Conservation (phyloP, 1,140 invertebrate genomes). For the Papilio dardanus region DNA sequence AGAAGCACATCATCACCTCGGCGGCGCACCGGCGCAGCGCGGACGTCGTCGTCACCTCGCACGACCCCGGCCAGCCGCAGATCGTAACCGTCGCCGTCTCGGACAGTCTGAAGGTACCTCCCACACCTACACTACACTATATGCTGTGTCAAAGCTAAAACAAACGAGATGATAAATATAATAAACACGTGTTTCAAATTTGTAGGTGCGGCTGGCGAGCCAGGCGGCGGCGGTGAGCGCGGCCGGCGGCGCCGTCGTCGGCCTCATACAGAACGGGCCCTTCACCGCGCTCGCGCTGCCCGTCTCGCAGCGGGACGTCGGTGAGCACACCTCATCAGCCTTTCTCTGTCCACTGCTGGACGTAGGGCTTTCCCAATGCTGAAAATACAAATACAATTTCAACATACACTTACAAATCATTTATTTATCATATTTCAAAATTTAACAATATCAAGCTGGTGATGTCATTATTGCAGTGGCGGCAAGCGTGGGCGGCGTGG, state of each 20-base stretch:
- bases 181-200: not conserved
- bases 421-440: too few relatives aligned
- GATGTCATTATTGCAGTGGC: conserved; percentile 41
- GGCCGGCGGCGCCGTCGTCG: conserved; percentile 52
- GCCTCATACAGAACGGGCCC: conserved; percentile 69
- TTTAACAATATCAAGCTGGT: too few relatives aligned
- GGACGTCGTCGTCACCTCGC: conserved; percentile 47
- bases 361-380: too few relatives aligned
- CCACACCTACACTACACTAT: not conserved
- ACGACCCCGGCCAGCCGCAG: conserved; percentile 56
- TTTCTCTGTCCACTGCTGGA: too few relatives aligned
- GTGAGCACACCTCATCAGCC: conserved; percentile 36
- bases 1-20: conserved; percentile 70
- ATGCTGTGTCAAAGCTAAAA: not conserved
- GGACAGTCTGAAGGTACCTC: conserved; percentile 71
- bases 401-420: too few relatives aligned
- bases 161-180: not conserved
- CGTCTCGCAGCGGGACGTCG: conserved; percentile 49
- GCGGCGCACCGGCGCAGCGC: conserved; percentile 43
- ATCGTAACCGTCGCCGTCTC: conserved; percentile 74
- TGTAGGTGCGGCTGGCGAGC: conserved; percentile 65
- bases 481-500: conserved; percentile 41
- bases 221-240: conserved; percentile 50
- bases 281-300: conserved; percentile 61
- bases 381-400: too few relatives aligned